Evolutionary conservation across 2,797 vertebrate genomes (phyloP).

Genomic region (Thamnophis elegans): DNA sequence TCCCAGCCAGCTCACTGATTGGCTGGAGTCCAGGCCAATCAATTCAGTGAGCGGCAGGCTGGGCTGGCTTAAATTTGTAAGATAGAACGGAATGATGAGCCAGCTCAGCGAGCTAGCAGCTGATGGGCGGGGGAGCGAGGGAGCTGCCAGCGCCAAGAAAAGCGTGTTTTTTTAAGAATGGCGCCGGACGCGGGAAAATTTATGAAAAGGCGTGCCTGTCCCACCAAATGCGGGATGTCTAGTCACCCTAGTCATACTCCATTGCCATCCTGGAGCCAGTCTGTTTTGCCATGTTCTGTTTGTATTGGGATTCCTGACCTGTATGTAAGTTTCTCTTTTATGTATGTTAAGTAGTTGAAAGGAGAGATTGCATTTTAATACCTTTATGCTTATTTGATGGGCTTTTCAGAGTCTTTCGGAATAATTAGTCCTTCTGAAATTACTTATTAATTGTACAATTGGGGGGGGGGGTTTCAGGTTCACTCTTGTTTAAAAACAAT

Average conservation of each 20-base stretch:
- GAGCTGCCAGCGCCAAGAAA: too few relatives aligned
- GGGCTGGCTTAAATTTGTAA: too few relatives aligned
- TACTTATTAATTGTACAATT: conserved; percentile 21
- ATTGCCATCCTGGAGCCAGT: not conserved
- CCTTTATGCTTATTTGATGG: conserved; percentile 31
- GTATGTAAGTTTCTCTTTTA: not conserved
- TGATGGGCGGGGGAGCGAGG: too few relatives aligned
- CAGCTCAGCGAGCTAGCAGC: too few relatives aligned
- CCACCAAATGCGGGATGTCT: too few relatives aligned
- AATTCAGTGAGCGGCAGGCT: too few relatives aligned
- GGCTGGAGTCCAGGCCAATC: too few relatives aligned
- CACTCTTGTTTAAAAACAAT: conserved; percentile 16
- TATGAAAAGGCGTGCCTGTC: too few relatives aligned
- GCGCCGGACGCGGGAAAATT: too few relatives aligned
- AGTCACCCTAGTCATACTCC: not conserved
- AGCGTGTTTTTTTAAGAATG: too few relatives aligned
- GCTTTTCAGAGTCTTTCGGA: conserved; percentile 29
- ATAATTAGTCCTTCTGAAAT: conserved; percentile 15
- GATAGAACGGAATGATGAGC: too few relatives aligned
- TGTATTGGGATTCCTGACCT: not conserved
- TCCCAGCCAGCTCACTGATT: too few relatives aligned
- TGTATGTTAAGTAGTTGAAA: conserved; percentile 41
- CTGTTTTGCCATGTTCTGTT: not conserved
- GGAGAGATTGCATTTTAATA: conserved; percentile 34
- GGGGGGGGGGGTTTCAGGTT: conserved; percentile 12